Conservation (phyloP, 2,888 invertebrate genomes). For the Baronia brevicornis region DNA sequence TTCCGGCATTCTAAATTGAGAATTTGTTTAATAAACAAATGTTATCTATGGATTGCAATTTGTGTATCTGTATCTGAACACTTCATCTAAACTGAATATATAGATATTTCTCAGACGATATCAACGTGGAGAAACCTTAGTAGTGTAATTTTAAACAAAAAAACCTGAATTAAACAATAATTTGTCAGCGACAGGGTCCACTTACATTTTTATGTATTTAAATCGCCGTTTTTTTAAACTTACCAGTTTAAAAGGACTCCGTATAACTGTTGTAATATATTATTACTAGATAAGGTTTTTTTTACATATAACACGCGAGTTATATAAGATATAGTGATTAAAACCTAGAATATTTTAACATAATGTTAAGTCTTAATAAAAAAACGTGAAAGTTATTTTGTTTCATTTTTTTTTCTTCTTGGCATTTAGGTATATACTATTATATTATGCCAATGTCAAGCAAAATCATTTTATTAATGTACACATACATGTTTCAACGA, state of each 20-base stretch:
- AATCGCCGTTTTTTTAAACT: conserved; percentile 10
- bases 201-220: neutral
- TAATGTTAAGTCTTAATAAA: conserved; percentile 8
- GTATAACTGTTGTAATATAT: conserved; percentile 24
- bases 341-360: conserved; percentile 8
- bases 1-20: too few species aligned
- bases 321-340: conserved; percentile 6
- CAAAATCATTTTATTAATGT: too few species aligned
- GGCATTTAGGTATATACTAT: too few species aligned
- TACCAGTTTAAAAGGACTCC: conserved; percentile 6
- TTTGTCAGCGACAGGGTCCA: too few species aligned
- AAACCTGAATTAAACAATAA: neutral
- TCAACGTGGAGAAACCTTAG: too few species aligned
- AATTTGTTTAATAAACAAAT: too few species aligned
- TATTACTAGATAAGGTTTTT: conserved; percentile 20
- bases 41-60: too few species aligned
- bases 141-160: neutral
- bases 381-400: conserved; percentile 4
- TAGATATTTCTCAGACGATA: too few species aligned
- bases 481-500: too few species aligned
- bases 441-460: too few species aligned
- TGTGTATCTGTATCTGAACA: too few species aligned
- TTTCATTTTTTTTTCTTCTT: conserved; percentile 4
- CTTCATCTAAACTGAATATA: too few species aligned
- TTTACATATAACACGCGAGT: conserved; percentile 19